phyloP scores from a whole-genome alignment of 2,113 vertebrate species.

The Gobiocypris rarus region DNA sequence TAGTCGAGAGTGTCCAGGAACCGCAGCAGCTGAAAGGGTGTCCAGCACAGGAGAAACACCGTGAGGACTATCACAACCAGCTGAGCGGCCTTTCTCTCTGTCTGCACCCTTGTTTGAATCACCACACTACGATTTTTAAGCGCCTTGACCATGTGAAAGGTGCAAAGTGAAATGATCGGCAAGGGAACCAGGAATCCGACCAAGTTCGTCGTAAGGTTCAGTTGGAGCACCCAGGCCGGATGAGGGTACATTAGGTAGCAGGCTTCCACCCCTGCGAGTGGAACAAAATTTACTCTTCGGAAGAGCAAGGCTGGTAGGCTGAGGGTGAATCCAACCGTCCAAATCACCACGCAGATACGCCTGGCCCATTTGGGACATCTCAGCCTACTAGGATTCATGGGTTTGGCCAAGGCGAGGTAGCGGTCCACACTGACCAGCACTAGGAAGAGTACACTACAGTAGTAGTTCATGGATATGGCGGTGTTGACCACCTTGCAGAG shows the following conservation, averaged over 20 bases:
- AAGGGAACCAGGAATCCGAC: conserved; percentile 70
- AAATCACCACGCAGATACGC: conserved; percentile 61
- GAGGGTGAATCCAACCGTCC: conserved; percentile 59
- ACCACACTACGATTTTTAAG: conserved; percentile 67
- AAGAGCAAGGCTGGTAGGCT: conserved; percentile 60
- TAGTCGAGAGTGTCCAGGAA: conserved; percentile 78
- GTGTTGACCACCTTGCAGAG: conserved; percentile 70
- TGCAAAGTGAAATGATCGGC: conserved; percentile 64
- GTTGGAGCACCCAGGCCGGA: conserved; percentile 57
- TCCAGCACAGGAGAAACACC: conserved; percentile 84
- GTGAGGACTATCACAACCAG: conserved; percentile 82
- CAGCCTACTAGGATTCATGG: conserved; percentile 61
- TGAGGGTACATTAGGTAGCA: conserved; percentile 72
- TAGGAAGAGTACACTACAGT: conserved; percentile 70
- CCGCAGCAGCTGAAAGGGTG: conserved; percentile 81
- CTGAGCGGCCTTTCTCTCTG: conserved; percentile 77
- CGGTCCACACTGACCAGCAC: conserved; percentile 73
- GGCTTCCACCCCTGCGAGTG: conserved; percentile 49
- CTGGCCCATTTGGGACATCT: conserved; percentile 63
- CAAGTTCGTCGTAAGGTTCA: conserved; percentile 63
- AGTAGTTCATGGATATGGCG: conserved; percentile 71
- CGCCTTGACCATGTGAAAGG: conserved; percentile 61
- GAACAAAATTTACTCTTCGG: conserved; percentile 33
- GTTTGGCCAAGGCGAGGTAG: conserved; percentile 71
- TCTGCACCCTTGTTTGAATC: conserved; percentile 70